A percentile compares a stretch with the other conserved stretches of the same genome.
Conservation (phyloP, 1,140 invertebrate species). For the Linepithema humile region DNA sequence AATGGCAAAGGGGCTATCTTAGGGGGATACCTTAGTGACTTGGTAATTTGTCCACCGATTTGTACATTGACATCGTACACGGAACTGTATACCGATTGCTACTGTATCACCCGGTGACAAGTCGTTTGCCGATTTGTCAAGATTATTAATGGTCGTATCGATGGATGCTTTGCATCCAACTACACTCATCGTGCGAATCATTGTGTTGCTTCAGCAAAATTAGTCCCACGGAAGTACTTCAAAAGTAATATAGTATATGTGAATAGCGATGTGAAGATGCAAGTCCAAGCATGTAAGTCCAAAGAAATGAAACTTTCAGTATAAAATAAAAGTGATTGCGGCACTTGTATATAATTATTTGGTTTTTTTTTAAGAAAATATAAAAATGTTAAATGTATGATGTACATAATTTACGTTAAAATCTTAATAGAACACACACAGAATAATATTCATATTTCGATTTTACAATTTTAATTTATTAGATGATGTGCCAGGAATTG, state of each 20-base stretch:
- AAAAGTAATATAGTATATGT: not conserved
- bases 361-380: not conserved
- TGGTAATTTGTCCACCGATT: constrained; percentile 38
- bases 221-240: constrained; percentile 4
- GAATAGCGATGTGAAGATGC: not conserved
- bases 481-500: not conserved
- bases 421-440: not conserved
- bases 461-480: not conserved
- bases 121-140: constrained; percentile 51
- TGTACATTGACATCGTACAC: constrained; percentile 38
- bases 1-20: not conserved
- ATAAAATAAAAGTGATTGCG: not conserved
- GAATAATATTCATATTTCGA: not conserved
- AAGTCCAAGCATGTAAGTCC: not conserved
- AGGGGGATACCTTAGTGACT: not conserved
- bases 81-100: constrained; percentile 7
- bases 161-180: constrained; percentile 32
- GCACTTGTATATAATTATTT: too few relatives aligned
- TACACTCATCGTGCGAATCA: constrained; percentile 1
- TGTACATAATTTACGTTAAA: not conserved
- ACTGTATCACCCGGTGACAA: constrained; percentile 37
- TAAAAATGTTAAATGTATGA: not conserved
- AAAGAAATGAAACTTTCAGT: not conserved
- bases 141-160: constrained; percentile 48
- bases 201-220: constrained; percentile 34